Base-by-base conservation (phyloP, 1,140 invertebrate genomes). In the Scaptomyza montana region DNA sequence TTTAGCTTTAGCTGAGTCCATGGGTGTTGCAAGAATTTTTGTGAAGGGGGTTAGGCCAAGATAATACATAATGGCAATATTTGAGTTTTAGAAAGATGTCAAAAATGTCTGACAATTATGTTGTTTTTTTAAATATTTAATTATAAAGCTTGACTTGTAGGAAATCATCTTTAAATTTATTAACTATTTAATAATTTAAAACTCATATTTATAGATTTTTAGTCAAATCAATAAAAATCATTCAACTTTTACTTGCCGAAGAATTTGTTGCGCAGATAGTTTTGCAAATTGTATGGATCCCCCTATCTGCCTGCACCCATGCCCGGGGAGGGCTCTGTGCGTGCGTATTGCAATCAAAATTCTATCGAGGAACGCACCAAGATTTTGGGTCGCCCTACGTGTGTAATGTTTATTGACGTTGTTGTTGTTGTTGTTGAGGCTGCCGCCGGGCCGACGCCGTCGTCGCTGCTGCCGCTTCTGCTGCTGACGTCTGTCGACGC, bases 261-360 rank as follows among this genome's bases (percentile, higher is more conserved):
- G 3, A 33, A 33, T 6, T 0, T 33, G 1, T 25, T 25, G 0
- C 16, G 16, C 16, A 33, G 0, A 9, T 36, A 36, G 6, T 9
- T 36, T 43, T 43, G 39, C 39, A n/a, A 43, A n/a, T n/a, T 12
- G 39, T 12, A 2, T 12, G 2, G 3, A 10, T 12, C 3, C 39
- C 39, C 12, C 39, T n/a, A 43, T 12, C 39, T 43, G 12, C 10
- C 39, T 43, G 2, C 39, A 43, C 39, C 39, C 39, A 43, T 43
- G 39, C 12, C 54, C 54, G 13, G 4, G 9, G 45, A 36, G 8
- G 33, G 33, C 33, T 36, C 36, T 82, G 85, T 77, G 79, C 84
- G 84, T 89, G 84, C 64, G 64, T 73, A 74, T 72, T 74, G 85
- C 84, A 85, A 89, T 89, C 84, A 81, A 89, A 73, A 80, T 84